Evolutionary conservation across 2,888 invertebrate species (phyloP), one percentile per base, ranked within the genome.

Genomic region (Pteria penguin): DNA sequence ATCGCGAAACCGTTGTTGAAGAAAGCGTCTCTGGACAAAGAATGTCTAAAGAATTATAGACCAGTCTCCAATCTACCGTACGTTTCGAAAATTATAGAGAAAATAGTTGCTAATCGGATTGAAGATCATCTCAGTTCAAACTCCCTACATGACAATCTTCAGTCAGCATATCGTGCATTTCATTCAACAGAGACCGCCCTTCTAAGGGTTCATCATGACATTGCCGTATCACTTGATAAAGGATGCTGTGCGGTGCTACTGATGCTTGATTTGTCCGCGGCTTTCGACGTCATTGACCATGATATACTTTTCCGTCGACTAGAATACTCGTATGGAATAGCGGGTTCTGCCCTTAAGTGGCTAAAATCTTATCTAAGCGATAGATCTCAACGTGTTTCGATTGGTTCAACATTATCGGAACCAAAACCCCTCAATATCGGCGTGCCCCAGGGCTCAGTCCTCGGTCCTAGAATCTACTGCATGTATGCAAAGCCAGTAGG

Each of bases 41-140:
- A 72, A 32, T n/a, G 18, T 31, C 29, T 31, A 18, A 71, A 62
- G 52, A 72, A 72, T 33, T 72, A 72, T 32, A 27, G 63, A 55
- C 72, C 63, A 4, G 72, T 63, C 4, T 72, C 72, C 4, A 63
- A 72, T 63, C 24, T 72, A 14, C 63, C 72, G 45, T 45, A 45
- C 18, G 45, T 45, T 18, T 8, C 45, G 18, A 45, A 45, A 45
- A 18, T 45, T 14, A 45, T 45, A 8, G 18, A 45, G n/a, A 45
- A 45, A 45, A 18, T 45, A 8, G 45, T 45, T 45, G 45, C 45
- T 45, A 45, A 45, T 14, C 8, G 45, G 1, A 8, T 45, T 45
- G 45, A 45, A 14, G 45, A 45, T 45, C 45, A 45, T 18, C 8
- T 45, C 1, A 45, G 18, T 45, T 8, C 8, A 1, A 45, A 45